Evolutionary conservation across 2,797 vertebrate genomes (phyloP).

Genomic region (Sebastes umbrosus): DNA sequence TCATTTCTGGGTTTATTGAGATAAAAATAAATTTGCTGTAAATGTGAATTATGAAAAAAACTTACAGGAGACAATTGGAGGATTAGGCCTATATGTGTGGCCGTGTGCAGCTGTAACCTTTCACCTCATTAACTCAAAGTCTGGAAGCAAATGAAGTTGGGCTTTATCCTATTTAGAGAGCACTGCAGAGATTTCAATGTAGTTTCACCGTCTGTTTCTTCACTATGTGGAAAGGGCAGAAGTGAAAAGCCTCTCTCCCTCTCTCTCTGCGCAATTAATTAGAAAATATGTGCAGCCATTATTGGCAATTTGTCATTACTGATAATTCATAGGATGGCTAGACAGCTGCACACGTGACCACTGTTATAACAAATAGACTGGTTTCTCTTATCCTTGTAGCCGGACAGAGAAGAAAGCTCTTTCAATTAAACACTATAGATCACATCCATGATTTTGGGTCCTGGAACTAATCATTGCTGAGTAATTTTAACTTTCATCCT

Average conservation of each 20-base stretch:
- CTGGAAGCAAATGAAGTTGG: slow-evolving; percentile 37
- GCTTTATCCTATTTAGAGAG: slow-evolving; percentile 24
- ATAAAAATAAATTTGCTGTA: not conserved
- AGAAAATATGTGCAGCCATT: slow-evolving; percentile 42
- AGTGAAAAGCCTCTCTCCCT: slow-evolving; percentile 27
- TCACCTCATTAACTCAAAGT: slow-evolving; percentile 47
- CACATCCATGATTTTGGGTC: slow-evolving; percentile 57
- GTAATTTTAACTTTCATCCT: slow-evolving; percentile 58
- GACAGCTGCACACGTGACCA: slow-evolving; percentile 42
- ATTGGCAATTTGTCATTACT: slow-evolving; percentile 63
- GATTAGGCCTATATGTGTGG: not conserved
- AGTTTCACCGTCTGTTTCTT: slow-evolving; percentile 41
- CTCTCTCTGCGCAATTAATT: slow-evolving; percentile 63
- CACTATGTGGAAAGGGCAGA: slow-evolving; percentile 37
- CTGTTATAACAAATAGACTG: slow-evolving; percentile 47
- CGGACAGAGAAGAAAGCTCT: slow-evolving; percentile 46
- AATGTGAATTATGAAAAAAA: not conserved
- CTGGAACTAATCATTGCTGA: slow-evolving; percentile 39
- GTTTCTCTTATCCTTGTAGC: slow-evolving; percentile 21
- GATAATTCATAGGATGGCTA: slow-evolving; percentile 52
- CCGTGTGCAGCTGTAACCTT: slow-evolving; percentile 4
- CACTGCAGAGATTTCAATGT: slow-evolving; percentile 29
- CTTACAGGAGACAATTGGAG: not conserved
- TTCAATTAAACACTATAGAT: slow-evolving; percentile 69
- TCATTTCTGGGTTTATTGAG: not conserved